Evolutionary conservation across 2,888 invertebrate species (phyloP).

Genomic region (Allolobophora icterica): DNA sequence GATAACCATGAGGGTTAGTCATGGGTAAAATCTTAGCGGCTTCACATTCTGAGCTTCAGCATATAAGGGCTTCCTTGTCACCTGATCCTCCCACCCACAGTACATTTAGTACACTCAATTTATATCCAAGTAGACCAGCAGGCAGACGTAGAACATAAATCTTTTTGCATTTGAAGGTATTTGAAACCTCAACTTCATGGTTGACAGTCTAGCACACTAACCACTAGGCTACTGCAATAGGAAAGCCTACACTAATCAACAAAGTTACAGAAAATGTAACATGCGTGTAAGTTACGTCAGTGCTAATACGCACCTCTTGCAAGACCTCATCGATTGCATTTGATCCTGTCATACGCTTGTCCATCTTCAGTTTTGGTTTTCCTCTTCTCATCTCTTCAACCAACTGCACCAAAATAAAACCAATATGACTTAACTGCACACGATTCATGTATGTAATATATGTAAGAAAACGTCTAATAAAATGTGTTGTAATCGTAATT

Average conservation of each 20-base stretch:
- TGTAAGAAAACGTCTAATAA: slow-evolving; percentile 23
- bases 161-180: background rate
- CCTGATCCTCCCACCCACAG: too few species aligned
- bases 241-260: background rate
- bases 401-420: slow-evolving; percentile 49
- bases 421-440: background rate
- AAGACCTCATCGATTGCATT: slow-evolving; percentile 84
- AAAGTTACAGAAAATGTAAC: background rate
- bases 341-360: slow-evolving; percentile 79
- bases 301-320: slow-evolving; percentile 74
- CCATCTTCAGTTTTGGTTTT: slow-evolving; percentile 58
- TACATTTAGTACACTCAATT: too few species aligned
- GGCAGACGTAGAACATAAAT: background rate
- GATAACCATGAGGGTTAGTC: too few species aligned
- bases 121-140: background rate
- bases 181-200: background rate
- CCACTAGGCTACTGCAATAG: background rate
- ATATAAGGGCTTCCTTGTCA: too few species aligned
- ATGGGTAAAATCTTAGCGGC: too few species aligned
- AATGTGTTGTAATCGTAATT: background rate
- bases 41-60: too few species aligned
- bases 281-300: background rate
- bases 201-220: background rate
- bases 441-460: background rate
- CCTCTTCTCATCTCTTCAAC: slow-evolving; percentile 54